A percentile compares a stretch with the other conserved stretches of the same genome.
These are phyloP conservation scores for Atta colombica DNA, from an alignment of 1,140 invertebrate genomes.

Conservation along the genomic window DNA sequence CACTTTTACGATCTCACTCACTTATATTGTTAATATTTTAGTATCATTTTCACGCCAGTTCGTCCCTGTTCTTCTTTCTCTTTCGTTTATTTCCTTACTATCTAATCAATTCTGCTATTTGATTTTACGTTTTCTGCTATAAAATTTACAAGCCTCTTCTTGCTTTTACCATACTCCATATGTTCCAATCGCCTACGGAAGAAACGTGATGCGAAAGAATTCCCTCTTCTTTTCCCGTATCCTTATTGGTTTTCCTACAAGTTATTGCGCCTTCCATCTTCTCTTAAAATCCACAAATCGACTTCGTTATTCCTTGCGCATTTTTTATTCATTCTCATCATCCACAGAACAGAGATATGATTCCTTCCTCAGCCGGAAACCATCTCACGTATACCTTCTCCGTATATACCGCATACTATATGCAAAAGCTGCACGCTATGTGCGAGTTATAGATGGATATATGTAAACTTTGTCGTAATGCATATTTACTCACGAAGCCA, in stretches of 20 bases:
- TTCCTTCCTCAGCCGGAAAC: background rate
- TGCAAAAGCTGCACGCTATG: slow-evolving; percentile 1
- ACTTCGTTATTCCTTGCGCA: slow-evolving; percentile 31
- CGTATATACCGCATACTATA: background rate
- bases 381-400: slow-evolving; percentile 21
- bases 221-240: background rate
- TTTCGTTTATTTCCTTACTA: background rate
- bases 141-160: slow-evolving; percentile 9
- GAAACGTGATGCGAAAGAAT: slow-evolving; percentile 3
- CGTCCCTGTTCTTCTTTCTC: background rate
- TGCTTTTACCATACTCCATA: background rate
- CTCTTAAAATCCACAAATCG: background rate
- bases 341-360: background rate
- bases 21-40: slow-evolving; percentile 42
- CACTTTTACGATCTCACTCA: slow-evolving; percentile 1
- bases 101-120: background rate
- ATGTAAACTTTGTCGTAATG: slow-evolving; percentile 11
- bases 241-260: background rate
- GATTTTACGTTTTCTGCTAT: background rate
- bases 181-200: background rate
- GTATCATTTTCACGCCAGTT: background rate
- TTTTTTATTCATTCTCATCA: slow-evolving; percentile 47
- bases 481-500: slow-evolving; percentile 41
- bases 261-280: background rate
- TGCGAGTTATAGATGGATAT: slow-evolving; percentile 4